phyloP scores from a whole-genome alignment of 2,888 invertebrate species.

The Cosmia pyralina region DNA sequence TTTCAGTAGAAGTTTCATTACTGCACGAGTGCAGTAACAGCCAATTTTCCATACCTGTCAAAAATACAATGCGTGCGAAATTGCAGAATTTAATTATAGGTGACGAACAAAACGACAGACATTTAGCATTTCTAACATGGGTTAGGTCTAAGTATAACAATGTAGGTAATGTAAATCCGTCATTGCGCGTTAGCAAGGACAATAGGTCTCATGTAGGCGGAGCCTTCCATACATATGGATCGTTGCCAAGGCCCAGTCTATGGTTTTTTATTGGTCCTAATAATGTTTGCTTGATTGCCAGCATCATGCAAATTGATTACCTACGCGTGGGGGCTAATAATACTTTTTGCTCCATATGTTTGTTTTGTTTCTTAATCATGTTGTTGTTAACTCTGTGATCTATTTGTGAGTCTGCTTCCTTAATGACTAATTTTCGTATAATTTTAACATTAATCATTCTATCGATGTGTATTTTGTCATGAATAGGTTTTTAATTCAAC shows the following conservation, averaged over 20 bases:
- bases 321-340: slow-evolving; percentile 64
- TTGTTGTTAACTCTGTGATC: slow-evolving; percentile 56
- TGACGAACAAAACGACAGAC: slow-evolving; percentile 25
- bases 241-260: slow-evolving; percentile 74
- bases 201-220: slow-evolving; percentile 74
- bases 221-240: slow-evolving; percentile 72
- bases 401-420: slow-evolving; percentile 52
- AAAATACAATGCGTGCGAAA: slow-evolving; percentile 2
- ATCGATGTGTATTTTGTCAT: slow-evolving; percentile 20
- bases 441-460: slow-evolving; percentile 39
- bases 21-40: background rate
- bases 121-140: slow-evolving; percentile 54
- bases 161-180: slow-evolving; percentile 36
- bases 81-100: background rate
- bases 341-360: slow-evolving; percentile 56
- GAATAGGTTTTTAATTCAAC: slow-evolving; percentile 24
- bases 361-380: slow-evolving; percentile 58
- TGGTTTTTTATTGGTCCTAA: slow-evolving; percentile 62
- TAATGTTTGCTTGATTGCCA: slow-evolving; percentile 60
- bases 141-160: slow-evolving; percentile 16
- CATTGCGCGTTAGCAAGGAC: slow-evolving; percentile 68
- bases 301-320: slow-evolving; percentile 70
- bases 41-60: slow-evolving; percentile 13
- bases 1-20: background rate
- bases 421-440: slow-evolving; percentile 31